These are phyloP conservation scores for Phylloscopus trochiloides DNA, from an alignment of 2,113 vertebrate species.

Conservation along the genomic window DNA sequence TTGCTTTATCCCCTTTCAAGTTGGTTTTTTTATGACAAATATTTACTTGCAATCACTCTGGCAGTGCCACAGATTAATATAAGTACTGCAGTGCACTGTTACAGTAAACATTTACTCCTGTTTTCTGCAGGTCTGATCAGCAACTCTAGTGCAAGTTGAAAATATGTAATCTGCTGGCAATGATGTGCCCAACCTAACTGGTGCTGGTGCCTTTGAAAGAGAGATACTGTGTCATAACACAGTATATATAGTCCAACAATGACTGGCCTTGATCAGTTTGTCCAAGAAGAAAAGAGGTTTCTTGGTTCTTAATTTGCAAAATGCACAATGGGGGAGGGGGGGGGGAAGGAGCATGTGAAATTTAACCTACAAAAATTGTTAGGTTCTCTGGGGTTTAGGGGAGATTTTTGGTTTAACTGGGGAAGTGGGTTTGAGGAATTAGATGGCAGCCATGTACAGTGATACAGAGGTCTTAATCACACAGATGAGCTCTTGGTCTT, in stretches of 20 bases:
- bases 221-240: neutral
- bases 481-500: neutral
- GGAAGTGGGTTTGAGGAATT: neutral
- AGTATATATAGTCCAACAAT: neutral
- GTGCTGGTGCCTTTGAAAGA: neutral
- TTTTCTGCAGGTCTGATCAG: constrained; percentile 16
- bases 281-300: constrained; percentile 19
- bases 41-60: neutral
- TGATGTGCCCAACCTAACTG: neutral
- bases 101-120: neutral
- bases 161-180: neutral
- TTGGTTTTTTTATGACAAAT: neutral
- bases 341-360: neutral
- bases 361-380: neutral
- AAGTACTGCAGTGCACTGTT: neutral
- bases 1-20: neutral
- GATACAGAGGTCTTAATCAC: neutral
- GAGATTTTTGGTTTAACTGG: neutral
- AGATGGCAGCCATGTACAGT: neutral
- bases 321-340: neutral
- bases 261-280: neutral
- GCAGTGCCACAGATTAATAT: neutral
- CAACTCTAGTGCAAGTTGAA: neutral
- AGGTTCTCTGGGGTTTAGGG: neutral
- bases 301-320: neutral